A percentile compares a stretch with the other conserved stretches of the same genome.
These are phyloP conservation scores for Dexiosoma caninum DNA, from an alignment of 2,888 invertebrate genomes.

Conservation along the genomic window DNA sequence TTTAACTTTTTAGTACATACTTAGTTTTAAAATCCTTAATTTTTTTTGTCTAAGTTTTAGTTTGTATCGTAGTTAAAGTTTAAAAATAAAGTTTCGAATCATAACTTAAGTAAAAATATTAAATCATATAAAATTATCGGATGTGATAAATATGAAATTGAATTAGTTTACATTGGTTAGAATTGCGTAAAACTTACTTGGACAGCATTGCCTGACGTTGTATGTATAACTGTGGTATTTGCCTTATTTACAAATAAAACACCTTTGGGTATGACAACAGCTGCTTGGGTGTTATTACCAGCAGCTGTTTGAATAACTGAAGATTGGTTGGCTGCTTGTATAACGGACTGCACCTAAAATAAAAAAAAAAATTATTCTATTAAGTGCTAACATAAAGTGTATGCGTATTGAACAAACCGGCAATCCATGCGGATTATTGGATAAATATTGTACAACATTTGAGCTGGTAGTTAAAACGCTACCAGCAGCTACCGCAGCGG, in stretches of 20 bases:
- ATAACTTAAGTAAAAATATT: too few species aligned
- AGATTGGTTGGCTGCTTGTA: constrained; percentile 96
- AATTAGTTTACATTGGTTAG: not conserved
- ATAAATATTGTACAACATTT: constrained; percentile 92
- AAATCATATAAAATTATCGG: too few species aligned
- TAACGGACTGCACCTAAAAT: constrained; percentile 86
- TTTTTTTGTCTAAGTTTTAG: too few species aligned
- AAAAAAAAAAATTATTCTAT: not conserved
- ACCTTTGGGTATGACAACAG: constrained; percentile 90
- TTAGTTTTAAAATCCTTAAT: too few species aligned
- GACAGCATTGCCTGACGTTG: constrained; percentile 84
- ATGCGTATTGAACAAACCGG: constrained; percentile 79
- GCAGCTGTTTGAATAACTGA: constrained; percentile 97
- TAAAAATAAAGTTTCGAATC: not conserved
- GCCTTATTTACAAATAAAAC: constrained; percentile 95
- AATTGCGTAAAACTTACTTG: constrained; percentile 79
- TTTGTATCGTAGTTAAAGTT: not conserved
- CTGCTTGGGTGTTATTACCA: constrained; percentile 89
- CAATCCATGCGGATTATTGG: constrained; percentile 80
- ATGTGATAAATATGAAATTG: not conserved
- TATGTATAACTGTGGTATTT: constrained; percentile 92
- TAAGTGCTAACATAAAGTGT: constrained; percentile 3
- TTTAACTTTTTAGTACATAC: too few species aligned
- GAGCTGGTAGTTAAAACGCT: constrained; percentile 80
- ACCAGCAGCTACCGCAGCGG: constrained; percentile 63